These are phyloP conservation scores for Metacarcinus magister DNA, from an alignment of 2,888 invertebrate genomes.

Conservation along the genomic window DNA sequence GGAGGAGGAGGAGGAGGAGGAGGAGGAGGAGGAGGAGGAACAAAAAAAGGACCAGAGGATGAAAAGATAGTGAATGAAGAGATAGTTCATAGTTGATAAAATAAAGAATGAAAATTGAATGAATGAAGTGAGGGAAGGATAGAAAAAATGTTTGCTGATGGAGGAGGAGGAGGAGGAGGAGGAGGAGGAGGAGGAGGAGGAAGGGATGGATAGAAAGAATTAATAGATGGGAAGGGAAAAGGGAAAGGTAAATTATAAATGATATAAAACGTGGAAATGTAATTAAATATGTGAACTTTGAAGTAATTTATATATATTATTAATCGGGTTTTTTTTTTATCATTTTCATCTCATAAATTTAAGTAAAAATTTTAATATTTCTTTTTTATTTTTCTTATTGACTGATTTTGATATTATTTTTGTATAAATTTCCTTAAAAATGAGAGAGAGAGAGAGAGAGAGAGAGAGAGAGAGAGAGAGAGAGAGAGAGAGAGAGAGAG, in stretches of 20 bases:
- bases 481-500: conserved; percentile 12
- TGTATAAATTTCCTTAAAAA: no score
- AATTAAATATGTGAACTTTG: no score
- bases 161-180: background rate
- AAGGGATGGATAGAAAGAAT: background rate
- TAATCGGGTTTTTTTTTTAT: no score
- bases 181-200: background rate
- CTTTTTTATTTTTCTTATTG: no score
- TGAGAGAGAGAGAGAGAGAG: no score
- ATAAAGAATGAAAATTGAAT: background rate
- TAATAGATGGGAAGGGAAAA: background rate
- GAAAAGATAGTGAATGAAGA: background rate
- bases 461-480: conserved; percentile 4
- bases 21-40: background rate
- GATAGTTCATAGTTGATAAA: background rate
- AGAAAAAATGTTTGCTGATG: no score
- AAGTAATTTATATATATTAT: no score
- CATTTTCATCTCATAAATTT: no score
- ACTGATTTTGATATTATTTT: no score
- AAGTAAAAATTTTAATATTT: no score
- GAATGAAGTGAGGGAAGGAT: background rate
- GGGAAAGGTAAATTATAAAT: background rate
- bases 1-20: background rate
- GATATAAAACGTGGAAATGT: no score
- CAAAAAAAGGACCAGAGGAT: background rate